Base-by-base conservation (phyloP, 53 echinoderm and acorn worm genomes). In the Patiria pectinifera region DNA sequence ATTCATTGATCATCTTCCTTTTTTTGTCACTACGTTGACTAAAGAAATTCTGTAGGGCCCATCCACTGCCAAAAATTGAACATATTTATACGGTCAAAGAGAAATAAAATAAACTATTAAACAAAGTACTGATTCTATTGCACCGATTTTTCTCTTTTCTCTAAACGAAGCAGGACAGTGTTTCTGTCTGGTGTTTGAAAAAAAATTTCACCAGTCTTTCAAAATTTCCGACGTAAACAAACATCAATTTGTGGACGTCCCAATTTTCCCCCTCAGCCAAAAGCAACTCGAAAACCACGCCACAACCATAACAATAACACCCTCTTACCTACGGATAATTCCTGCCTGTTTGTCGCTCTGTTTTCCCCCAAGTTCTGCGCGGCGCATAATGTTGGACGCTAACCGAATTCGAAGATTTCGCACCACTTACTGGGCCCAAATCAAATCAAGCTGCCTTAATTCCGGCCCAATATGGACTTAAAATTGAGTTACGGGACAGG, bases 401-500 rank as follows among this genome's bases (percentile, higher is more conserved):
- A 61, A 88, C 77, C 77, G 16, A 88, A 77, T 78, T 78, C 61
- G 61, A 59, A 58, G 70, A 78, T 77, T 76, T 60, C 58, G 76
- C 77, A 88, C 77, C 77, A 48, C 66, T 77, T 62, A 88, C 2
- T 60, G 78, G 77, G 15, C 11, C 59, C 14, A 60, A 88, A 88
- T 88, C 62, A 21, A 77, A 88, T 88, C 77, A 88, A 16, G 26
- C 78, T 43, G 18, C 45, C 77, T 62, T 78, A 77, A 88, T 88
- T 35, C 78, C 26, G 24, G 18, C 77, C 78, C 88, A 76, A 88
- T 77, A 77, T 70, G 48, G 12, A 18, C 59, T 60, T 16, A 44
- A 76, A 88, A 88, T 88, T 62, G 78, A 88, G 88, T 88, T 88
- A 88, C 5, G 12, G 53, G 3, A 14, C 77, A 24, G 71, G 53